These are phyloP conservation scores for Perodicticus potto DNA, from an alignment of 2,797 vertebrate genomes.

Conservation along the genomic window DNA sequence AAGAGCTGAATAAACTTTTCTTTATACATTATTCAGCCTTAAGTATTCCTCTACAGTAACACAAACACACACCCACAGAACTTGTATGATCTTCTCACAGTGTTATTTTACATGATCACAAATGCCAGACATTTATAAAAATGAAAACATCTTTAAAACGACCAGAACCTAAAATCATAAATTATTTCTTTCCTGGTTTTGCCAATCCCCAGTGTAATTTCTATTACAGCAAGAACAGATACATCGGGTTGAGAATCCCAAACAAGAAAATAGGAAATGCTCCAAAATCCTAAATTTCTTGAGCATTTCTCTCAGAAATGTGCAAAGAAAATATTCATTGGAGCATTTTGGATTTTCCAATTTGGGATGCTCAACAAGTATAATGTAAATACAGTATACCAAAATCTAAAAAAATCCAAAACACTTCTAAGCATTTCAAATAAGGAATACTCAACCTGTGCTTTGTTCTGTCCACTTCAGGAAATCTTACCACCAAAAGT, in stretches of 20 bases:
- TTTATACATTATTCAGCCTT: not conserved
- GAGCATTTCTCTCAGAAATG: not conserved
- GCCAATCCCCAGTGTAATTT: not conserved
- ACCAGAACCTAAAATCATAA: conserved; percentile 6
- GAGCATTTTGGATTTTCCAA: not conserved
- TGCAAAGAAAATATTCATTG: not conserved
- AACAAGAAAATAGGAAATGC: not conserved
- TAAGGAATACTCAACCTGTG: not conserved
- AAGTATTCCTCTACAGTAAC: not conserved
- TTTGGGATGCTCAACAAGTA: not conserved
- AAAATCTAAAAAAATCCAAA: not conserved
- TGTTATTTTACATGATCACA: not conserved
- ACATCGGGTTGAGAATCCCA: not conserved
- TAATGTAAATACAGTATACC: not conserved
- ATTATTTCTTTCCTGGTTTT: conserved; percentile 33
- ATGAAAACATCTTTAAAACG: not conserved
- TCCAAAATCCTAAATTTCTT: not conserved
- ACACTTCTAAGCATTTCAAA: not conserved
- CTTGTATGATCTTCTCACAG: not conserved
- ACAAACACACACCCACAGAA: not conserved
- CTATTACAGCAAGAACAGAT: not conserved
- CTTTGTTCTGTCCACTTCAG: not conserved
- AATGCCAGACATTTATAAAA: not conserved
- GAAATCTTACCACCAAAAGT: conserved; percentile 16
- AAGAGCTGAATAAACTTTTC: not conserved